Conservation (phyloP, 2,113 vertebrate genomes). For the Rana temporaria region DNA sequence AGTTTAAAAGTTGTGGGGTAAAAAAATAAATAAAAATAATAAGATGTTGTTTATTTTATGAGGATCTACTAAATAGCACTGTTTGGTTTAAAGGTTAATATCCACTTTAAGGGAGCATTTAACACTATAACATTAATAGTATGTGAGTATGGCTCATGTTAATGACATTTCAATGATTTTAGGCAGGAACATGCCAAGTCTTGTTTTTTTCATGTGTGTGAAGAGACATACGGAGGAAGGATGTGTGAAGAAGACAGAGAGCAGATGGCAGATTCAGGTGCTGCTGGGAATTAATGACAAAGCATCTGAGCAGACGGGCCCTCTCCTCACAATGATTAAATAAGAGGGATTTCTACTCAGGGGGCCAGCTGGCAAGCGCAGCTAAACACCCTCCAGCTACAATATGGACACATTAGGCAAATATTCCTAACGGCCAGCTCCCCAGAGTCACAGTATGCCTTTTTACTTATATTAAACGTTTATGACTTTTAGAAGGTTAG, state of each 20-base stretch:
- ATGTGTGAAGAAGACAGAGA: conserved; percentile 60
- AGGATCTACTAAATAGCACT: too few species aligned
- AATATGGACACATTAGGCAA: conserved; percentile 56
- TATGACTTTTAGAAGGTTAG: conserved; percentile 13
- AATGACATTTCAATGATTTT: too few species aligned
- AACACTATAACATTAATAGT: too few species aligned
- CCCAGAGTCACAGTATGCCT: conserved; percentile 36
- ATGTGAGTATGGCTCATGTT: too few species aligned
- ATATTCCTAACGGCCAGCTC: conserved; percentile 51
- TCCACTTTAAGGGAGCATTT: too few species aligned
- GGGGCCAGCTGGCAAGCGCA: conserved; percentile 77
- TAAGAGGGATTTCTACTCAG: conserved; percentile 66
- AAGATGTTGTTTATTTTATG: too few species aligned
- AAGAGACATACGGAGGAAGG: not conserved
- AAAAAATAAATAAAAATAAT: too few species aligned
- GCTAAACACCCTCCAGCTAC: conserved; percentile 62
- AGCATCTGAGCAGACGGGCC: conserved; percentile 60
- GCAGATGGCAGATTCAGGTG: conserved; percentile 79
- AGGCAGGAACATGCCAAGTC: not conserved
- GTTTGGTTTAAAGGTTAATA: too few species aligned
- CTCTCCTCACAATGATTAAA: conserved; percentile 67
- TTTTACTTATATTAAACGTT: conserved; percentile 25
- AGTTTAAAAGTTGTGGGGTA: too few species aligned
- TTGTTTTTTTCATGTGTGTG: not conserved
- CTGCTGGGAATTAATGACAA: conserved; percentile 74